Evolutionary conservation across 2,888 invertebrate genomes (phyloP).

Genomic region (Cataglyphis altisquamis): DNA sequence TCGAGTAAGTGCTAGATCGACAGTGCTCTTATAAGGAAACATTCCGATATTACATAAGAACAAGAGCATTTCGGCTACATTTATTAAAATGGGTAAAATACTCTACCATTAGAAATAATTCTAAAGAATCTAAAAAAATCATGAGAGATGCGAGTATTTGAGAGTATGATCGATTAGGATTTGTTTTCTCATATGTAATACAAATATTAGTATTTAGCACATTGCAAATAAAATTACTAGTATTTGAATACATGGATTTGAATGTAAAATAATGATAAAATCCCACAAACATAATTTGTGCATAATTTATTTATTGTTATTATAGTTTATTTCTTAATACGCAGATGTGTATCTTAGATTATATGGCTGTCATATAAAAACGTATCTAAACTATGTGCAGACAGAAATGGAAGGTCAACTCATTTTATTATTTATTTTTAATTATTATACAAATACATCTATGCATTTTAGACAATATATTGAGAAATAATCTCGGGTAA

Average conservation of each 20-base stretch:
- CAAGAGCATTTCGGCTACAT: not conserved
- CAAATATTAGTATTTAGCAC: not conserved
- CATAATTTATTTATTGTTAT: constrained; percentile 41
- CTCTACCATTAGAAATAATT: not conserved
- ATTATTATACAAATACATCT: not conserved
- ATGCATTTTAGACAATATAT: constrained; percentile 24
- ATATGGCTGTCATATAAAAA: not conserved
- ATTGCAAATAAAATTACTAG: constrained; percentile 2
- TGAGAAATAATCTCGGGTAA: constrained; percentile 23
- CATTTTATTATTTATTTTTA: not conserved
- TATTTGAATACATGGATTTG: not conserved
- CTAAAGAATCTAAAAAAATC: constrained; percentile 11
- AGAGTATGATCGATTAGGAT: not conserved
- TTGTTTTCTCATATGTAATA: not conserved
- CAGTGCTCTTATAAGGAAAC: not conserved
- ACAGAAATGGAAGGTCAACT: not conserved
- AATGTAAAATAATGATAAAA: not conserved
- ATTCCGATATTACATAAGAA: constrained; percentile 17
- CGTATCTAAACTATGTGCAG: not conserved
- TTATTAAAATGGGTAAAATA: not conserved
- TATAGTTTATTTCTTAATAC: constrained; percentile 33
- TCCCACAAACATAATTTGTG: constrained; percentile 20
- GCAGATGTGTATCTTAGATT: not conserved
- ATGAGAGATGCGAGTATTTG: not conserved
- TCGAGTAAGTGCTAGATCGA: constrained; percentile 88